A percentile compares a stretch with the other conserved stretches of the same genome.
Conservation (phyloP, 2,113 vertebrate species). For the Heterotilapia buettikoferi region DNA sequence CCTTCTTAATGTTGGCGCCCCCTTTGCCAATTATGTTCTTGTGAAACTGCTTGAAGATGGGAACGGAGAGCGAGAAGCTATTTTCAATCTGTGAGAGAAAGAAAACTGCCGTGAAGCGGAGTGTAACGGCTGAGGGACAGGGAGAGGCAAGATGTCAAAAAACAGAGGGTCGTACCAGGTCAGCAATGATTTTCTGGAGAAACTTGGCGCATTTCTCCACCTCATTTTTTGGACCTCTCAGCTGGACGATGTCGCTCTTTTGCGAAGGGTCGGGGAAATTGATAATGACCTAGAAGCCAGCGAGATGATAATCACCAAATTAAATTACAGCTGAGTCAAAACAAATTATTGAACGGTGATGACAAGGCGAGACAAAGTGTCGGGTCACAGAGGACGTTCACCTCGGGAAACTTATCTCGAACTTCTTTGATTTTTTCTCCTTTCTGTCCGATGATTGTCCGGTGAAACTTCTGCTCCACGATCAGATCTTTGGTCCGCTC, state of each 20-base stretch:
- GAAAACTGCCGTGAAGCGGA: not conserved
- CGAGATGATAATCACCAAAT: not conserved
- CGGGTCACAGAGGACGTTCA: not conserved
- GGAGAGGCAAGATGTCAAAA: rapidly evolving
- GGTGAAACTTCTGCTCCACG: conserved; percentile 79
- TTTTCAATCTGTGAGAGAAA: conserved; percentile 71
- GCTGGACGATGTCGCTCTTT: conserved; percentile 80
- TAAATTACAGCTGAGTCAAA: not conserved
- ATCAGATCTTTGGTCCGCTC: conserved; percentile 81
- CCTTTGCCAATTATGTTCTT: conserved; percentile 84
- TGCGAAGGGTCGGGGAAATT: conserved; percentile 80
- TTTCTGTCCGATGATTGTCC: conserved; percentile 82
- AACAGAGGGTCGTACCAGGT: conserved; percentile 58
- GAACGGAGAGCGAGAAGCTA: conserved; percentile 78
- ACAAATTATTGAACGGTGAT: not conserved
- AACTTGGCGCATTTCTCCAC: conserved; percentile 83
- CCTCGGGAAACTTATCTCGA: conserved; percentile 81
- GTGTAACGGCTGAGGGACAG: not conserved
- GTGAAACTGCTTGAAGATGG: conserved; percentile 81
- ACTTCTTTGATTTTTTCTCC: conserved; percentile 84
- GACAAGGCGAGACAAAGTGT: not conserved
- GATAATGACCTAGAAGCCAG: conserved; percentile 74
- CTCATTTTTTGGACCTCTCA: conserved; percentile 79
- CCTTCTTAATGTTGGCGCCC: conserved; percentile 81
- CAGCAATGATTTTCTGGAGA: conserved; percentile 77